Conservation (phyloP, 2,888 invertebrate genomes). For the Cantharis nigra region DNA sequence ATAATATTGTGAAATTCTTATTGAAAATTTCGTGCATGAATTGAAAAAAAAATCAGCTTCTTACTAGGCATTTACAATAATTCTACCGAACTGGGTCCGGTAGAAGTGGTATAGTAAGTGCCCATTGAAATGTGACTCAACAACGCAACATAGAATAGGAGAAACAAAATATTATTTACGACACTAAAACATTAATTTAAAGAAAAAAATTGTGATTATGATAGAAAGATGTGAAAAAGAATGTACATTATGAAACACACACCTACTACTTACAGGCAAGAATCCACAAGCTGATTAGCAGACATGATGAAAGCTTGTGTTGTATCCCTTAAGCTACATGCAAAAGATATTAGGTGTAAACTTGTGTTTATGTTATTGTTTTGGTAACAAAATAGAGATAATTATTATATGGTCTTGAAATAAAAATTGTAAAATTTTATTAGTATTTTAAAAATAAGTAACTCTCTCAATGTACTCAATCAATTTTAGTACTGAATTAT, state of each 20-base stretch:
- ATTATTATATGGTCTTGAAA: not conserved
- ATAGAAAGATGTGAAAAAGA: not conserved
- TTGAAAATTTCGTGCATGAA: not conserved
- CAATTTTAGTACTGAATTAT: not conserved
- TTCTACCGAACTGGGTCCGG: too few species aligned
- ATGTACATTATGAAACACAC: not conserved
- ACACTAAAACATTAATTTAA: not conserved
- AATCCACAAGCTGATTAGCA: slow-evolving; percentile 68
- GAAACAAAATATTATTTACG: not conserved
- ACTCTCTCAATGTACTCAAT: not conserved
- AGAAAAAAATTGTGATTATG: not conserved
- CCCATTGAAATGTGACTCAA: not conserved
- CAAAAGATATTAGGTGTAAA: slow-evolving; percentile 34
- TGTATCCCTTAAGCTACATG: slow-evolving; percentile 39
- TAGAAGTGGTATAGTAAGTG: too few species aligned
- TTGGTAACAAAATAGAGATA: not conserved
- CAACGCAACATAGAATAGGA: not conserved
- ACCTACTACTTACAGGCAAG: slow-evolving; percentile 64
- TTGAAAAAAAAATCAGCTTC: not conserved
- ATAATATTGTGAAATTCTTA: not conserved
- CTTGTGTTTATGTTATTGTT: slow-evolving; percentile 13
- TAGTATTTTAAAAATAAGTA: not conserved
- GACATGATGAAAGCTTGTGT: slow-evolving; percentile 57
- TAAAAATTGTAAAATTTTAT: not conserved
- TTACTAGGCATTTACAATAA: not conserved